A percentile compares a stretch with the other conserved stretches of the same genome.
Evolutionary conservation across 2,113 vertebrate genomes (phyloP).

Genomic region (Tupaia tana): DNA sequence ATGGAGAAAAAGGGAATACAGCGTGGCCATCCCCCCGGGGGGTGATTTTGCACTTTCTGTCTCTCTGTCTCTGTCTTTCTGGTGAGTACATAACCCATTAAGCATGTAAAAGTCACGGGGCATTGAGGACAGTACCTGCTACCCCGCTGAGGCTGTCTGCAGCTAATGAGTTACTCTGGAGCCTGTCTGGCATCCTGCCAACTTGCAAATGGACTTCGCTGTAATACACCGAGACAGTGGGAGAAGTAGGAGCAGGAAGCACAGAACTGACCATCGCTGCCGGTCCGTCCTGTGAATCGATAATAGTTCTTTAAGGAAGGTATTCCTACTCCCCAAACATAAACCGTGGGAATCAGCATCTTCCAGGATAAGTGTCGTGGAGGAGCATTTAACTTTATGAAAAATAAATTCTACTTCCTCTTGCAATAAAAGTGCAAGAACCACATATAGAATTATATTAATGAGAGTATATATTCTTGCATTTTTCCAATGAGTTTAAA

Average conservation of each 20-base stretch:
- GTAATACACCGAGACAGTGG: slow-evolving; percentile 33
- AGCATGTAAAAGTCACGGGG: background rate
- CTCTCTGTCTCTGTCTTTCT: too few relatives aligned
- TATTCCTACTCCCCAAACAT: background rate
- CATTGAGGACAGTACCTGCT: slow-evolving; percentile 14
- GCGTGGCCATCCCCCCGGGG: too few relatives aligned
- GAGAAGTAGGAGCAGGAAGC: slow-evolving; percentile 35
- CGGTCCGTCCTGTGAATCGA: background rate
- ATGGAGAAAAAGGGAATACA: too few relatives aligned
- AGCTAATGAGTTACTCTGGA: slow-evolving; percentile 65
- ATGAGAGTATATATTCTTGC: background rate
- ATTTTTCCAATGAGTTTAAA: background rate
- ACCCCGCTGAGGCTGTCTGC: slow-evolving; percentile 3
- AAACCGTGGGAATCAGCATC: background rate
- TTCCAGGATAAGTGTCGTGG: background rate
- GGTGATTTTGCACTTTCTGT: too few relatives aligned
- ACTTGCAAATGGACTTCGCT: slow-evolving; percentile 49
- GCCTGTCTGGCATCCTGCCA: slow-evolving; percentile 48
- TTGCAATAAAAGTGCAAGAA: background rate
- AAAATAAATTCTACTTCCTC: background rate
- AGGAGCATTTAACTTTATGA: background rate
- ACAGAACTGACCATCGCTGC: background rate
- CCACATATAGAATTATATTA: background rate
- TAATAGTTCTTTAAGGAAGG: background rate
- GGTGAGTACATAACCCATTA: background rate